phyloP scores from a whole-genome alignment of 2,113 vertebrate species.

The Pongo abelii region DNA sequence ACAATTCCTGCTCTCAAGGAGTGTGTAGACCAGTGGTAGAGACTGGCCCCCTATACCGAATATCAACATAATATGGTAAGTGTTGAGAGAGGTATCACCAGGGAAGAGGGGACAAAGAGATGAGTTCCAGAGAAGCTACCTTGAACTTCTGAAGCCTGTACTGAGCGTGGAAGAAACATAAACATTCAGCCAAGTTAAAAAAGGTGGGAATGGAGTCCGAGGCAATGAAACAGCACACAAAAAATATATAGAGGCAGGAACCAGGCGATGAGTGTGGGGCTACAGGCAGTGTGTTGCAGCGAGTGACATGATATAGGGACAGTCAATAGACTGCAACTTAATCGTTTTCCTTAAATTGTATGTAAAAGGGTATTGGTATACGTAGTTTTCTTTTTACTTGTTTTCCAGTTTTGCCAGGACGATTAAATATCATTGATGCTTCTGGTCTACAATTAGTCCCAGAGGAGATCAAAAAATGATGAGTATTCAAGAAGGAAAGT shows the following conservation, averaged over 20 bases:
- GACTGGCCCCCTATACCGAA: neutral
- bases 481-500: neutral
- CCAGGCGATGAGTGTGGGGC: neutral
- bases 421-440: neutral
- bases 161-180: neutral
- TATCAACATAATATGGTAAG: neutral
- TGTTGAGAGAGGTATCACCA: neutral
- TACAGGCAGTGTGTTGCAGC: neutral
- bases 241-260: neutral
- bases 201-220: neutral
- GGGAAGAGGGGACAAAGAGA: neutral
- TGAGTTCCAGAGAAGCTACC: neutral
- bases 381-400: neutral
- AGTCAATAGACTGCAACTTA: neutral
- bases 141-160: neutral
- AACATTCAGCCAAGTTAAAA: neutral
- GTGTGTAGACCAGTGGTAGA: neutral
- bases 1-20: neutral
- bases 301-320: rapidly evolving
- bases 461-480: neutral
- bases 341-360: neutral
- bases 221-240: no score
- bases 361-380: neutral
- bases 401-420: neutral
- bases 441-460: neutral